Base-by-base conservation (phyloP, 1,140 invertebrate species). In the Bemisia tabaci region DNA sequence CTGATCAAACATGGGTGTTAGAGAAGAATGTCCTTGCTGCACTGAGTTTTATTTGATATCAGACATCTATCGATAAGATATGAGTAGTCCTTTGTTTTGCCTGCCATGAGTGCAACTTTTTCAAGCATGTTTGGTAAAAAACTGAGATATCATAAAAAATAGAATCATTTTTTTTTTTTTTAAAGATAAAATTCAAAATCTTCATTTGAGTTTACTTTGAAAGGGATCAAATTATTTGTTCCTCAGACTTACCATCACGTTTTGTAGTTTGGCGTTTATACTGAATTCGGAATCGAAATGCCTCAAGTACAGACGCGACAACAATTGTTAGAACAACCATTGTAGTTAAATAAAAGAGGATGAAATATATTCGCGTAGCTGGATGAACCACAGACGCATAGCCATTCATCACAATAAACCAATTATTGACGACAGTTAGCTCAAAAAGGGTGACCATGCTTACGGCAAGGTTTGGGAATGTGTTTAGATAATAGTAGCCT, bases 301-400 rank as follows among this genome's bases (percentile, higher is more conserved):
- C 89, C 78, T 94, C 92, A 64, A 95, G 78, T 59, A 95, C 90
- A 73, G 91, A 93, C 1, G 92, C 92, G 23, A 95, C 90, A 39
- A 95, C 89, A 66, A 95, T 92, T 1, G 90, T 94, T 72, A 95
- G 81, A 5, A 95, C 90, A 67, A 94, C 89, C 91, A 94, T 93
- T 27, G 90, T 94, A 68, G 91, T 86, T 24, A 95, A 79, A 77
- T 94, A 94, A 78, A 95, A 95, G 62, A 84, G 79, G 88, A 95
- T 94, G 74, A 95, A 95, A 75, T 90, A 95, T 26, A 90, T 78
- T 70, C 92, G 80, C 65, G 85, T 87, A 71, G 84, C 86, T 74
- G 82, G 80, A 5, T 83, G 82, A 5, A 84, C 81, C 1, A 87
- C 85, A 25, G 81, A 78, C 1, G 89, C 89, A 76, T 89, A 94